phyloP scores from a whole-genome alignment of 2,113 vertebrate species.

The Gadus macrocephalus region DNA sequence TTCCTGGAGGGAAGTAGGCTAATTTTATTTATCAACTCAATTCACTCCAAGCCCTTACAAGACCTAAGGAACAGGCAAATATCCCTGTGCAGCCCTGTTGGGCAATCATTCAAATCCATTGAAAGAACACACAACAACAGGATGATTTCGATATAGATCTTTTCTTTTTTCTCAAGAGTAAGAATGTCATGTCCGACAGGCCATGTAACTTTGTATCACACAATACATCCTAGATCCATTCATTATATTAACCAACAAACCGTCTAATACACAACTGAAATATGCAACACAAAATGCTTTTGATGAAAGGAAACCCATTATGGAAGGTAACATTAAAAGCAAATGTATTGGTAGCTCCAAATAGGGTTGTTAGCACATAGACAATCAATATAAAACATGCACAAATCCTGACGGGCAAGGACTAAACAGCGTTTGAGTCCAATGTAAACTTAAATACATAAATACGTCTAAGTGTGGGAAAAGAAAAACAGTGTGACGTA shows the following conservation, averaged over 20 bases:
- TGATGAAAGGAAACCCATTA: not conserved
- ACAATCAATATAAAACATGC: conserved; percentile 25
- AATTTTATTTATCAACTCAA: no score
- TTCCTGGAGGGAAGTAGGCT: no score
- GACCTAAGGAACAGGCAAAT: no score
- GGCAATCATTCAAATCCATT: no score
- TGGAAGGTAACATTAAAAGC: not conserved
- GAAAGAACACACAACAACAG: no score
- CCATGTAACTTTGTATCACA: not conserved
- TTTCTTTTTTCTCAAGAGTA: no score
- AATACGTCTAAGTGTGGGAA: conserved; percentile 11
- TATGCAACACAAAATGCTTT: not conserved
- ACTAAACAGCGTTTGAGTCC: conserved; percentile 1
- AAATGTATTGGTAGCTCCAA: conserved; percentile 19
- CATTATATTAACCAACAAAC: not conserved
- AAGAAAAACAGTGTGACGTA: conserved; percentile 20
- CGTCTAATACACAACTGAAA: not conserved
- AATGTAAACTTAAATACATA: conserved; percentile 7
- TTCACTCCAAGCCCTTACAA: no score
- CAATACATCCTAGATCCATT: not conserved
- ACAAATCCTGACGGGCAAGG: conserved; percentile 25
- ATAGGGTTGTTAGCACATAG: conserved; percentile 28
- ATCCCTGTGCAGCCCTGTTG: no score
- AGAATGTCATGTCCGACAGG: no score
- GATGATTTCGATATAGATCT: no score